phyloP scores from a whole-genome alignment of 2,113 vertebrate species.

The Trematocara nigrifrons region DNA sequence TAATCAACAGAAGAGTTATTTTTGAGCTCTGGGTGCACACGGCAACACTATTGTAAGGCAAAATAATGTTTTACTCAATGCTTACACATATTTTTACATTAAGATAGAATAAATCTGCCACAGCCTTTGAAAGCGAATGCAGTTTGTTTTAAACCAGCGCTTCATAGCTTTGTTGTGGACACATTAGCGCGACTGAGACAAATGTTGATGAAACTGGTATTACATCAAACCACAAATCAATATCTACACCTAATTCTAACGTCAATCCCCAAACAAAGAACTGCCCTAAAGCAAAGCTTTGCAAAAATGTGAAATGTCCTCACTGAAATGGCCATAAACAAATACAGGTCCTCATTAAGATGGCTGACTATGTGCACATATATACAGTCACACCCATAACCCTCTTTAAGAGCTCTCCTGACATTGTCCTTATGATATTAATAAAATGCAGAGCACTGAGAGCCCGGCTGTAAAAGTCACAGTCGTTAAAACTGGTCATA shows the following conservation, averaged over 20 bases:
- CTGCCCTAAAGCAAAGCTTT: background rate
- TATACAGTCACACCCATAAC: conserved; percentile 36
- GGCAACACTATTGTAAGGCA: background rate
- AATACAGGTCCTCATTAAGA: background rate
- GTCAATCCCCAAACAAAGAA: background rate
- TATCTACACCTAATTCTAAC: background rate
- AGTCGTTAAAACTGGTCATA: conserved; percentile 56
- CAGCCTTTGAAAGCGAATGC: background rate
- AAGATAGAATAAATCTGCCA: background rate
- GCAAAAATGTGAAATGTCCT: background rate
- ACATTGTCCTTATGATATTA: conserved; percentile 71
- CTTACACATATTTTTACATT: background rate
- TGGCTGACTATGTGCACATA: background rate
- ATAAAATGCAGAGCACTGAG: conserved; percentile 58
- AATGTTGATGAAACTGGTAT: background rate
- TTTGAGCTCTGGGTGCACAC: background rate
- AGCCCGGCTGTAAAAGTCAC: conserved; percentile 48
- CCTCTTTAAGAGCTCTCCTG: conserved; percentile 57
- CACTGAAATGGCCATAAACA: background rate
- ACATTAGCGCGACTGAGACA: background rate
- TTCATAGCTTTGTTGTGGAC: background rate
- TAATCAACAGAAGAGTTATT: background rate
- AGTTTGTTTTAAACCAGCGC: background rate
- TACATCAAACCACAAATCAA: background rate
- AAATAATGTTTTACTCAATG: background rate